phyloP scores from a whole-genome alignment of 1,140 invertebrate genomes.

The Lerema accius region DNA sequence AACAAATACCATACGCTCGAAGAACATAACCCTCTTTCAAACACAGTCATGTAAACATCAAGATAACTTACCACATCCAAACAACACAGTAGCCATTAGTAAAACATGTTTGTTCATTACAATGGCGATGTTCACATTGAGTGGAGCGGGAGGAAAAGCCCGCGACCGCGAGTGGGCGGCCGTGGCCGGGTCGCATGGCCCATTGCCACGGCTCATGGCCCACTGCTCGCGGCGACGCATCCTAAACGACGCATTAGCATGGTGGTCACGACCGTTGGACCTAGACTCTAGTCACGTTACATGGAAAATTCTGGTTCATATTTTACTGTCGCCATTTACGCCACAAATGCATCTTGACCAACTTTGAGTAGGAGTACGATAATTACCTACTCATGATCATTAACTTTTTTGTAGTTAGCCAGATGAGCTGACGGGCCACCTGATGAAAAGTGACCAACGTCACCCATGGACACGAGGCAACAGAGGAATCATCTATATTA shows the following conservation, averaged over 20 bases:
- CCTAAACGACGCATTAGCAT: constrained; percentile 33
- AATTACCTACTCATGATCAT: too few species aligned
- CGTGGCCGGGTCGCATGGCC: constrained; percentile 25
- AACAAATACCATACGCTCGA: too few species aligned
- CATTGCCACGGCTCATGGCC: constrained; percentile 15
- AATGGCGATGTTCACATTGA: constrained; percentile 21
- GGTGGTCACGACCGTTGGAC: constrained; percentile 10
- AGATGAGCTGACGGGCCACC: too few species aligned
- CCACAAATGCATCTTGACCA: too few species aligned
- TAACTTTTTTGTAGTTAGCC: too few species aligned
- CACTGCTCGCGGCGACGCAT: constrained; percentile 15
- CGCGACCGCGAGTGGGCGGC: constrained; percentile 21
- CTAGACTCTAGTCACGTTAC: constrained; percentile 8
- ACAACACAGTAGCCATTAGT: not conserved
- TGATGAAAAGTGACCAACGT: too few species aligned
- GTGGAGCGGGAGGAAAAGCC: constrained; percentile 16
- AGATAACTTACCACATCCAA: not conserved
- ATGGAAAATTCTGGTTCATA: constrained; percentile 5
- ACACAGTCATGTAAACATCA: too few species aligned
- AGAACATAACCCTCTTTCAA: too few species aligned
- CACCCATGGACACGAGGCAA: too few species aligned
- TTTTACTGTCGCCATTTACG: too few species aligned
- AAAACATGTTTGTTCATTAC: constrained; percentile 1
- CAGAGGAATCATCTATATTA: too few species aligned
- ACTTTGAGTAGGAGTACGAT: too few species aligned